Base-by-base conservation (phyloP, 2,797 vertebrate genomes). In the Ctenopoma multispine region DNA sequence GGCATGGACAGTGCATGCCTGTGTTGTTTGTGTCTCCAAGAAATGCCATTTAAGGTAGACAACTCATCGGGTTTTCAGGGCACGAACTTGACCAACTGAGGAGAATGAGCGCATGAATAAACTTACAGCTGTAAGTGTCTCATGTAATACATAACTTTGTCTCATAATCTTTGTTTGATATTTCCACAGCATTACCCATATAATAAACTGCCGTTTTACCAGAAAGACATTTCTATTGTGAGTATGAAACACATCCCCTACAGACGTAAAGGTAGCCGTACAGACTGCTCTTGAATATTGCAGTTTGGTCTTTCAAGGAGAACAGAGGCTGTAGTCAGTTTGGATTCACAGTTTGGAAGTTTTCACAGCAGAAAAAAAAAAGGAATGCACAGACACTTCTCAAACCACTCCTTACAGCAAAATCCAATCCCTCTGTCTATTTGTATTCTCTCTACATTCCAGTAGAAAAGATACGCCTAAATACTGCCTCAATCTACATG, bases 11-110 rank as follows among this genome's bases (percentile, higher is more conserved):
- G 6, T 8, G 36, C 14, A 8, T 5, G 17, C 17, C 7, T 18
- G 15, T 7, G 5, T 55, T 44, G 11, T 14, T 41, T 51, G 51
- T 21, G n/a, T 44, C 38, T 12, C 12, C 27, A n/a, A 59, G 13
- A 56, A 20, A n/a, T n/a, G n/a, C n/a, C n/a, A n/a, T n/a, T 73
- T 71, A 69, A 72, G 36, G 69, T 13, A 56, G 60, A 61, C n/a
- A 60, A 69, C 75, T 75, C 69, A 63, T 72, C 46, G 3, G n/a
- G 67, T 49, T 81, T 58, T 72, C 62, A 0, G 63, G 65, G 49
- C 75, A 59, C 64, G 70, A 71, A 58, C 70, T 38, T 31, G 20
- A 65, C 72, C 73, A 58, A 49, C 66, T 51, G 68, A 68, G 59
- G 47, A 20, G 59, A 47, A 49, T 34, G 24, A 53, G 47, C 56